Percentiles rank a stretch among this genome's conserved stretches.
Conservation (phyloP, 2,113 vertebrate genomes). For the Callocephalon fimbriatum region DNA sequence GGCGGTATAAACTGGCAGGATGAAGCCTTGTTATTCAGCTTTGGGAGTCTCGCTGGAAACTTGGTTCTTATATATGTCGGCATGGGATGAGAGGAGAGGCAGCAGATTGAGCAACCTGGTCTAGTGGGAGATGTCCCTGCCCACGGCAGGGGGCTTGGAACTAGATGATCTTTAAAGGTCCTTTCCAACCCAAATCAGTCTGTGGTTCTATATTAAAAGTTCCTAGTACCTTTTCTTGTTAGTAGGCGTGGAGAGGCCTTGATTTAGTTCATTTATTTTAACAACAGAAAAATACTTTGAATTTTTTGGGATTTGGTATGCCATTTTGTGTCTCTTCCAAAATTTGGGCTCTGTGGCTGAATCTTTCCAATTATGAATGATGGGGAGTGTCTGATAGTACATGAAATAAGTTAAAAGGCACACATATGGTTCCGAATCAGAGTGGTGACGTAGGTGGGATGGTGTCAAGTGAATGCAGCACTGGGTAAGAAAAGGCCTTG, state of each 20-base stretch:
- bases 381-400: not conserved
- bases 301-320: not conserved
- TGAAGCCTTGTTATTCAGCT: not conserved
- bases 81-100: not conserved
- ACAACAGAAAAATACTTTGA: not conserved
- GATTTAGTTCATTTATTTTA: not conserved
- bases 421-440: rapidly evolving
- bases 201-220: not conserved
- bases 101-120: not conserved
- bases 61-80: not conserved
- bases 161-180: no score
- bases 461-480: not conserved
- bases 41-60: not conserved
- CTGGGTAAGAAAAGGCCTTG: not conserved
- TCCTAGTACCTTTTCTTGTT: not conserved
- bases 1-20: not conserved
- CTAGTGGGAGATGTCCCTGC: not conserved
- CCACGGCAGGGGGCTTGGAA: no score
- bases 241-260: not conserved
- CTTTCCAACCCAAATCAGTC: no score
- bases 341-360: not conserved
- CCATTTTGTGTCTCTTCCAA: not conserved
- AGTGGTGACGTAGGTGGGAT: not conserved
- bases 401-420: rapidly evolving
- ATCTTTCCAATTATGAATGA: not conserved